Percentiles rank a stretch among this genome's conserved stretches.
These are phyloP conservation scores for Neodiprion virginianus DNA, from an alignment of 1,140 invertebrate species.

Conservation along the genomic window DNA sequence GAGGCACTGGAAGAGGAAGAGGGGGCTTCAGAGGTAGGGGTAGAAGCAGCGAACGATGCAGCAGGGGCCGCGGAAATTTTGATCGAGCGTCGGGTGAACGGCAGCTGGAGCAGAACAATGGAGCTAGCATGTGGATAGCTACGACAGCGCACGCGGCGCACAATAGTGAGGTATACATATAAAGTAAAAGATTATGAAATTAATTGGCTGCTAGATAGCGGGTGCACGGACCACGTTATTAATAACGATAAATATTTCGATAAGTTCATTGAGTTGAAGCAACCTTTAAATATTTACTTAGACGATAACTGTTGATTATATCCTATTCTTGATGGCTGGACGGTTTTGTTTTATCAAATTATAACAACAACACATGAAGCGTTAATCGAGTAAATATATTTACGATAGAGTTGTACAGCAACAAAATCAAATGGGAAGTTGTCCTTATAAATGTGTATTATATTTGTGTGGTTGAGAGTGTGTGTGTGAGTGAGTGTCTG, in stretches of 20 bases:
- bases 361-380: no score
- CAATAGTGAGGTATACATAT: conserved; percentile 24
- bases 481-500: no score
- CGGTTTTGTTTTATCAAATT: no score
- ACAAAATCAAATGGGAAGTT: no score
- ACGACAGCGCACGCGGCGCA: conserved; percentile 11
- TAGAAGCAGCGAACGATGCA: background rate
- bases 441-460: no score
- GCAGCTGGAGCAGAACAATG: conserved; percentile 10
- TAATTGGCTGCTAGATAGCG: background rate
- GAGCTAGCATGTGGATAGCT: conserved; percentile 17
- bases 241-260: conserved; percentile 12
- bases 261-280: background rate
- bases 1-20: conserved; percentile 13
- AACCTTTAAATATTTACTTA: conserved; percentile 10
- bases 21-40: conserved; percentile 15
- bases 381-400: no score
- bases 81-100: background rate
- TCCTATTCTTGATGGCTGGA: no score
- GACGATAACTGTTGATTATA: background rate
- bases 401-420: no score
- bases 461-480: no score
- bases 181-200: background rate
- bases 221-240: conserved; percentile 6
- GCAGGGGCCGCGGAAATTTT: conserved; percentile 15